A percentile compares a stretch with the other conserved stretches of the same genome.
phyloP scores from a whole-genome alignment of 2,797 vertebrate genomes.

The Anabas testudineus region DNA sequence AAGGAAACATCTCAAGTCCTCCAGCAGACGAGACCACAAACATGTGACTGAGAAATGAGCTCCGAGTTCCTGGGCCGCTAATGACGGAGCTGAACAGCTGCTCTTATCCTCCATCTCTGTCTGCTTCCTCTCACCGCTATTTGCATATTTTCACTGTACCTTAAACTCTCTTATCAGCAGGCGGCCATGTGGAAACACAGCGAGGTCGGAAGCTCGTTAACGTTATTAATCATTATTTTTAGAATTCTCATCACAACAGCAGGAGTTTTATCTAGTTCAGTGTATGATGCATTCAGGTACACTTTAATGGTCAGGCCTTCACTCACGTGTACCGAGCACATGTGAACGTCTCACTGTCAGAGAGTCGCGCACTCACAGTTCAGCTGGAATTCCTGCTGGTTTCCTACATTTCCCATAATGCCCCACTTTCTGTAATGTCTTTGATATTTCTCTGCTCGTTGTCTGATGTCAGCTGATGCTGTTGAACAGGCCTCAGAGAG shows the following conservation, averaged over 20 bases:
- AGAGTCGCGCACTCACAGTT: too few relatives aligned
- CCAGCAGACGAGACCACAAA: not conserved
- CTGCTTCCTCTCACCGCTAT: slow-evolving; percentile 34
- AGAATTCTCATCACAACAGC: slow-evolving; percentile 4
- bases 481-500: too few relatives aligned
- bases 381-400: too few relatives aligned
- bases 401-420: too few relatives aligned
- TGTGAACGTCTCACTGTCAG: too few relatives aligned
- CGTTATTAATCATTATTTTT: not conserved
- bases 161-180: slow-evolving; percentile 29
- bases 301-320: too few relatives aligned
- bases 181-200: not conserved
- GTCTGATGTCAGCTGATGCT: too few relatives aligned
- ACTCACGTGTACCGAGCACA: not conserved
- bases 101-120: slow-evolving; percentile 30
- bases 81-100: slow-evolving; percentile 17
- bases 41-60: not conserved
- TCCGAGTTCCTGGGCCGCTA: not conserved
- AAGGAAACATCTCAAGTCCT: not conserved
- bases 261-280: not conserved
- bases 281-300: not conserved
- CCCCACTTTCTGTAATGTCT: too few relatives aligned
- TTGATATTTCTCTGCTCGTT: too few relatives aligned
- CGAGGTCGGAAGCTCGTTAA: slow-evolving; percentile 1
- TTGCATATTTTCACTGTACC: slow-evolving; percentile 50